phyloP scores from a whole-genome alignment of 30 jellyfish, hydroid and myxozoan genomes.

The Catostylus mosaicus region DNA sequence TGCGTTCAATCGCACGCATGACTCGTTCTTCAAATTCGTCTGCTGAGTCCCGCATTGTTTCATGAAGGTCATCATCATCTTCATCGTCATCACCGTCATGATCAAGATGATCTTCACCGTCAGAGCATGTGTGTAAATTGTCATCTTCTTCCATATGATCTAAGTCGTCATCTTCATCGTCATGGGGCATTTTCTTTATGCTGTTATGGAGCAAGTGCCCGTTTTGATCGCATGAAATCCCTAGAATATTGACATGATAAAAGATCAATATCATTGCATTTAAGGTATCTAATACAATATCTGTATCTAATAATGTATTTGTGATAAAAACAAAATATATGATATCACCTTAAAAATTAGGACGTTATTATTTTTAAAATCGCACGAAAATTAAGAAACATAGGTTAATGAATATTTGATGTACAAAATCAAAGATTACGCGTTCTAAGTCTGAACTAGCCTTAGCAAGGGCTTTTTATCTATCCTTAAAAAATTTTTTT shows the following conservation, averaged over 20 bases:
- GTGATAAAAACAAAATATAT: too few species aligned
- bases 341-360: too few species aligned
- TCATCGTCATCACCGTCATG: conserved; percentile 22
- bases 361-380: too few species aligned
- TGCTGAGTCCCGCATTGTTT: conserved; percentile 39
- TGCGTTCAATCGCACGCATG: conserved; percentile 68
- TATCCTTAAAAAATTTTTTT: too few species aligned
- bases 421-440: too few species aligned
- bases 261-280: too few species aligned
- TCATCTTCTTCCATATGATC: conserved; percentile 3
- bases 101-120: conserved; percentile 19
- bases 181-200: conserved; percentile 20
- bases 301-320: too few species aligned
- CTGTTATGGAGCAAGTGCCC: conserved; percentile 39
- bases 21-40: conserved; percentile 72
- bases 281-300: too few species aligned
- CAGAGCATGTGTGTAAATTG: conserved; percentile 3
- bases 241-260: background rate
- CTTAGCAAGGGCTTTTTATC: too few species aligned
- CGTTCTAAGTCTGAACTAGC: too few species aligned
- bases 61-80: conserved; percentile 24
- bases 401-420: too few species aligned
- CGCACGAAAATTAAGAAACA: too few species aligned
- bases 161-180: conserved; percentile 12
- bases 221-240: conserved; percentile 19